phyloP scores from a whole-genome alignment of 2,888 invertebrate genomes.

The Drosophila recens region DNA sequence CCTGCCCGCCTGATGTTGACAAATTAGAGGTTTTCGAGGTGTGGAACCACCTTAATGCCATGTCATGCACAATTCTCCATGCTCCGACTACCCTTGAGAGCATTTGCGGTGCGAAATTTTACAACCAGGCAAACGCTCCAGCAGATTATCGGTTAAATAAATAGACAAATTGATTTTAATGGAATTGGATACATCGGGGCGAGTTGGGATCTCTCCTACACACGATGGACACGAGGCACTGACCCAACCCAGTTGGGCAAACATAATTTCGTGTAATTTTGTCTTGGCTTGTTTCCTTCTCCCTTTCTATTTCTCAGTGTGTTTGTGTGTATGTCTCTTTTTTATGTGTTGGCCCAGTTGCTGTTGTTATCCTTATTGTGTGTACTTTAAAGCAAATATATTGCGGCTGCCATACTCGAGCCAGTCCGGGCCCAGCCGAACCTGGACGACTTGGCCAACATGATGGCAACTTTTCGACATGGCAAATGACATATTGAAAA shows the following conservation, averaged over 20 bases:
- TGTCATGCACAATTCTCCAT: conserved; percentile 45
- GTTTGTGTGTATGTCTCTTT: conserved; percentile 11
- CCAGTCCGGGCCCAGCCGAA: neutral
- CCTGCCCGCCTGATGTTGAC: conserved; percentile 67
- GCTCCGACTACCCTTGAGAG: conserved; percentile 16
- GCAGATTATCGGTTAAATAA: conserved; percentile 77
- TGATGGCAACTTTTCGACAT: conserved; percentile 26
- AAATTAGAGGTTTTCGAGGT: conserved; percentile 72
- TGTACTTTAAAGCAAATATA: conserved; percentile 32
- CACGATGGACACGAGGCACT: conserved; percentile 15
- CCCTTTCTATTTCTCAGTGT: neutral
- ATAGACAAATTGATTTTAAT: conserved; percentile 80
- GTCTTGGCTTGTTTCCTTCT: conserved; percentile 47
- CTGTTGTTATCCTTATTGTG: conserved; percentile 40
- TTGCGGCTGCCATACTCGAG: conserved; percentile 13
- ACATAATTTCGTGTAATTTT: conserved; percentile 74
- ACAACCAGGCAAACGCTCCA: conserved; percentile 57
- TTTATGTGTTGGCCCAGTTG: conserved; percentile 44
- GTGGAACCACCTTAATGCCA: conserved; percentile 27
- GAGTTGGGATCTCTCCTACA: conserved; percentile 22
- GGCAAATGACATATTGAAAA: conserved; percentile 33
- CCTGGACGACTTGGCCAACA: conserved; percentile 16
- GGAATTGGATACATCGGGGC: conserved; percentile 67
- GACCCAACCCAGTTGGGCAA: conserved; percentile 68
- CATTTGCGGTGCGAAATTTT: conserved; percentile 53